A percentile compares a stretch with the other conserved stretches of the same genome.
Evolutionary conservation across 2,113 vertebrate species (phyloP).

Genomic region (Cyanistes caeruleus): DNA sequence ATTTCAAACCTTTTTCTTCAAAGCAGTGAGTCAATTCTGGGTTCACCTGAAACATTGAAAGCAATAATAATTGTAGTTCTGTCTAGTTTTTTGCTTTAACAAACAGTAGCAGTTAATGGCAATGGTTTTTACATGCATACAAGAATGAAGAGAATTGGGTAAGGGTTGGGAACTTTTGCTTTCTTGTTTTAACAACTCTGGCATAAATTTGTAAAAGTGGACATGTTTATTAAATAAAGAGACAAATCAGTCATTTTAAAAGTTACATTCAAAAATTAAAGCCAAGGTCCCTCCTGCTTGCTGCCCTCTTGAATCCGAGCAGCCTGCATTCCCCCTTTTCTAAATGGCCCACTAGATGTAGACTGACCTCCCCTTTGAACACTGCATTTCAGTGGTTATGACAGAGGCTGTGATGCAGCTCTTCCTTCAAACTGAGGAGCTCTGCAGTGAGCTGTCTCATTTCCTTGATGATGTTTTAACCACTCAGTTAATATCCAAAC

Average conservation of each 20-base stretch:
- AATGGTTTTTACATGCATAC: background rate
- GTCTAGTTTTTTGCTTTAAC: background rate
- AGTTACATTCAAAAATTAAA: background rate
- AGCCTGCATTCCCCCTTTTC: background rate
- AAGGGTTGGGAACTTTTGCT: background rate
- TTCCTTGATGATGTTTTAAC: background rate
- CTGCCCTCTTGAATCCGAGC: background rate
- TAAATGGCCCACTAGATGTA: background rate
- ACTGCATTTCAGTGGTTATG: background rate
- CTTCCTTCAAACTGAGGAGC: background rate
- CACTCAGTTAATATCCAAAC: background rate
- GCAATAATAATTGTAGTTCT: background rate
- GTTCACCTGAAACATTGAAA: conserved; percentile 74
- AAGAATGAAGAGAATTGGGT: background rate
- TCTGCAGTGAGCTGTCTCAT: background rate
- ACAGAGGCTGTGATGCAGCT: background rate
- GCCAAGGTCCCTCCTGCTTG: background rate
- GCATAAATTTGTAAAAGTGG: background rate
- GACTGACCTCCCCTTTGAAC: background rate
- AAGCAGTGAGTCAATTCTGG: conserved; percentile 74
- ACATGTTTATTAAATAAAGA: background rate
- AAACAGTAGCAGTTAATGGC: background rate
- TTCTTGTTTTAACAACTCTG: background rate
- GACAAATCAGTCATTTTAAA: background rate
- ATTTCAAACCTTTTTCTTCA: conserved; percentile 79